These are phyloP conservation scores for Apocheima hispidaria DNA, from an alignment of 2,888 invertebrate genomes.

Conservation along the genomic window DNA sequence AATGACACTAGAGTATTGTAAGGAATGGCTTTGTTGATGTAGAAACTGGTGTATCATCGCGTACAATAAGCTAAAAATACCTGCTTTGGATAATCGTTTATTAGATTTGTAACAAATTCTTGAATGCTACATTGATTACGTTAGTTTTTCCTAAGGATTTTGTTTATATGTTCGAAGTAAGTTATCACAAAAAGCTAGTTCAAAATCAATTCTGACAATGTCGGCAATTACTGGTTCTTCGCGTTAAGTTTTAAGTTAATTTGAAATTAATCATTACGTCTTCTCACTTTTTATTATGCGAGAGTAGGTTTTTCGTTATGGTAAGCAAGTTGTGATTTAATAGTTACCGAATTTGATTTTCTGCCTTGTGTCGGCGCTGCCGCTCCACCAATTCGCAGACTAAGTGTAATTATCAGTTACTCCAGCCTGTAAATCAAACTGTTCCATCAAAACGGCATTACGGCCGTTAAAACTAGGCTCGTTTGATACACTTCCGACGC, in stretches of 20 bases:
- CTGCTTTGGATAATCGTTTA: neutral
- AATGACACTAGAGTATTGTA: slow-evolving; percentile 31
- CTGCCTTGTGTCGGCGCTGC: no score
- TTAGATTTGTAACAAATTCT: neutral
- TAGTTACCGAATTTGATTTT: no score
- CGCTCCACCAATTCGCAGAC: neutral
- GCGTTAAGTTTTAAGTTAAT: no score
- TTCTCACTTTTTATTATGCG: no score
- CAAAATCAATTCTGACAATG: no score
- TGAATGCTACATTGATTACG: neutral
- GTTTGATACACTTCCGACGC: slow-evolving; percentile 75
- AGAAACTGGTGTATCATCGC: slow-evolving; percentile 12
- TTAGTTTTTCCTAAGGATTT: no score
- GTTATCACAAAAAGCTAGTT: no score
- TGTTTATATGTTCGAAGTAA: no score
- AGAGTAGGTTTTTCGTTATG: no score
- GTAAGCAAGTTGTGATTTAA: no score
- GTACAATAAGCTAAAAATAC: neutral
- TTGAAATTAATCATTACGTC: no score
- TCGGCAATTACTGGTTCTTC: no score
- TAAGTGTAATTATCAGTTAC: slow-evolving; percentile 24
- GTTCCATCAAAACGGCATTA: slow-evolving; percentile 53
- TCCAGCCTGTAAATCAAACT: slow-evolving; percentile 28
- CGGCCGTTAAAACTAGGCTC: slow-evolving; percentile 66
- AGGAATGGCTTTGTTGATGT: slow-evolving; percentile 4